Evolutionary conservation across 2,888 invertebrate species (phyloP).

Genomic region (Pilophorus perplexus): DNA sequence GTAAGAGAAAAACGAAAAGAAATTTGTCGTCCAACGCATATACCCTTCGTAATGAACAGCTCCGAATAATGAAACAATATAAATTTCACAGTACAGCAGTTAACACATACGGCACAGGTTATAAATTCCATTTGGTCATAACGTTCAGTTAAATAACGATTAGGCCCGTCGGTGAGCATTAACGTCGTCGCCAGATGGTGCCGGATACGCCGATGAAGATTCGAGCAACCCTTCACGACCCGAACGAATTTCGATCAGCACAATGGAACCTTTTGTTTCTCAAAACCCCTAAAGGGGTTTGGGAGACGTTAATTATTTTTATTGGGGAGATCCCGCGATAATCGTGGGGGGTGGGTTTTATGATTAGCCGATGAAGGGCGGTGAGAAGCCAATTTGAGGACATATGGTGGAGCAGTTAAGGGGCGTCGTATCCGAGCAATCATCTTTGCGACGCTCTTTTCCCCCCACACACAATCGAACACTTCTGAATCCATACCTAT

Average conservation of each 20-base stretch:
- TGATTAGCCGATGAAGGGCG: slow-evolving; percentile 3
- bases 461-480: no score
- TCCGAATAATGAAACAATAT: slow-evolving; percentile 18
- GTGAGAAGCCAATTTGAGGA: slow-evolving; percentile 3
- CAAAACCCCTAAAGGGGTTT: not conserved
- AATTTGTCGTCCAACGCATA: no score
- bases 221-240: not conserved
- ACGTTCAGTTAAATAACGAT: slow-evolving; percentile 37
- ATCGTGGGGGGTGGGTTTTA: slow-evolving; percentile 10
- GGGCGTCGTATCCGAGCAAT: no score
- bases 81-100: slow-evolving; percentile 23
- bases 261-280: slow-evolving; percentile 20
- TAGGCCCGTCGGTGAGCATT: slow-evolving; percentile 25
- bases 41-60: no score
- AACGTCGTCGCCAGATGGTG: slow-evolving; percentile 27
- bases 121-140: slow-evolving; percentile 25
- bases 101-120: slow-evolving; percentile 27
- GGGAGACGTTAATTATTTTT: slow-evolving; percentile 24
- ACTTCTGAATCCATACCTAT: no score
- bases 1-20: no score
- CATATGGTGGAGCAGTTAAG: slow-evolving; percentile 3
- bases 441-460: no score
- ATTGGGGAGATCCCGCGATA: not conserved
- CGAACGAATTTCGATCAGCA: slow-evolving; percentile 10
- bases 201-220: slow-evolving; percentile 12